Evolutionary conservation across 1,140 invertebrate genomes (phyloP).

Genomic region (Matsumurasca onukii): DNA sequence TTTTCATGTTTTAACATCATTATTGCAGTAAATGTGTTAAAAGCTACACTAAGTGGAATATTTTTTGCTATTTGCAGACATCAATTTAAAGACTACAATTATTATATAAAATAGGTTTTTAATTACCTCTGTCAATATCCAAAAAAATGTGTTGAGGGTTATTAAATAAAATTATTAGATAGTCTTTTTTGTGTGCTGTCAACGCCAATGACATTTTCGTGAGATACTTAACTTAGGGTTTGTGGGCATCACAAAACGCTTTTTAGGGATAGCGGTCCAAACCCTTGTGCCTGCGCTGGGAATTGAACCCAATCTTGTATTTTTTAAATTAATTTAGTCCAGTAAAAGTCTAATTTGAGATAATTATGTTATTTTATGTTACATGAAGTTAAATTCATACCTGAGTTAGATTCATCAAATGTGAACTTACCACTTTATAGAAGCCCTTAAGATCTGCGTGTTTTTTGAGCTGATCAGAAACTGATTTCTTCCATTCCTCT

Average conservation of each 20-base stretch:
- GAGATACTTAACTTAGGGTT: too few species aligned
- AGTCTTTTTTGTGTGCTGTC: background rate
- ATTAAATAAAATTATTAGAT: background rate
- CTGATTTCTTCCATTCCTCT: slow-evolving; percentile 70
- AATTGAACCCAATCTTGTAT: background rate
- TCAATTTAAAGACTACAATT: background rate
- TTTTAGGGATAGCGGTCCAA: too few species aligned
- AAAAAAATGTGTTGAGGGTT: too few species aligned
- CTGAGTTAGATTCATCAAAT: background rate
- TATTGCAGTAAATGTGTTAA: slow-evolving; percentile 10
- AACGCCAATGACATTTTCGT: too few species aligned
- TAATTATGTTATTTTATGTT: background rate
- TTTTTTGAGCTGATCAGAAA: slow-evolving; percentile 68
- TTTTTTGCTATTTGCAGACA: background rate
- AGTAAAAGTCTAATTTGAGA: background rate
- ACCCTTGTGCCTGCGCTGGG: too few species aligned
- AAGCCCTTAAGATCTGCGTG: slow-evolving; percentile 64
- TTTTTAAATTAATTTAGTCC: background rate
- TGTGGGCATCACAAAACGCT: too few species aligned
- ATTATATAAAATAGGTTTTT: background rate
- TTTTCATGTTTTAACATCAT: background rate
- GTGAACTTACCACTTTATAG: slow-evolving; percentile 45
- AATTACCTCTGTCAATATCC: too few species aligned
- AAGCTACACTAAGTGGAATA: background rate
- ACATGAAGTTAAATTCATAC: background rate